Evolutionary conservation across 2,113 vertebrate genomes (phyloP), one percentile per base, ranked within the genome.

Genomic region (Origma solitaria): DNA sequence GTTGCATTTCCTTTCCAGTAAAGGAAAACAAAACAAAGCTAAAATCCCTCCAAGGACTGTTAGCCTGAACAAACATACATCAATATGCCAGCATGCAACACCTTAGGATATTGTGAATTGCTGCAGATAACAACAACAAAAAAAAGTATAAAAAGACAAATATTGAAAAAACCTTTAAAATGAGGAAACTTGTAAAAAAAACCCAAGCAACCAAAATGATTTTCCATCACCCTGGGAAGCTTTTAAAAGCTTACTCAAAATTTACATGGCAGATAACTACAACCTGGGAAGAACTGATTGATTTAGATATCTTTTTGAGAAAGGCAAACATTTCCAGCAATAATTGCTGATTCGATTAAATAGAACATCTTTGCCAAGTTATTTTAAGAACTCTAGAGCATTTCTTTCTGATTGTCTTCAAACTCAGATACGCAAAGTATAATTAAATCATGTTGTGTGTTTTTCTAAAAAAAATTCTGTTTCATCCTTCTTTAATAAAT

Each of bases 121-220:
- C 22, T 92, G 24, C 66, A 95, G 45, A 76, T 68, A 85, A 76
- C 10, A 25, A 15, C n/a, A n/a, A n/a, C n/a, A n/a, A 75, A 70
- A 50, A 50, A 45, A 66, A 18, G 1, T 37, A 38, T 38, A 9
- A 12, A 44, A 47, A 78, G 3, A 23, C 71, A 45, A 70, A 33
- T 11, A 8, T 0, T 25, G 13, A 45, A 87, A 82, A 80, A 1
- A 14, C 10, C 54, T 78, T 10, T 37, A 47, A 77, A 81, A 40
- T 25, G 6, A 28, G 28, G 45, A 49, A 57, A 28, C 1, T 25
- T 45, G 2, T 24, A 2, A 56, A 68, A 78, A 76, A 19, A 1
- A 0, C 2, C 5, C 13, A 49, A 82, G 28, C 1, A 71, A 27
- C 3, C 10, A 49, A 83, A 84, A 30, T 0, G 0, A 23, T 40